A percentile compares a stretch with the other conserved stretches of the same genome.
phyloP scores from a whole-genome alignment of 2,888 invertebrate genomes.

The Dolomedes plantarius region DNA sequence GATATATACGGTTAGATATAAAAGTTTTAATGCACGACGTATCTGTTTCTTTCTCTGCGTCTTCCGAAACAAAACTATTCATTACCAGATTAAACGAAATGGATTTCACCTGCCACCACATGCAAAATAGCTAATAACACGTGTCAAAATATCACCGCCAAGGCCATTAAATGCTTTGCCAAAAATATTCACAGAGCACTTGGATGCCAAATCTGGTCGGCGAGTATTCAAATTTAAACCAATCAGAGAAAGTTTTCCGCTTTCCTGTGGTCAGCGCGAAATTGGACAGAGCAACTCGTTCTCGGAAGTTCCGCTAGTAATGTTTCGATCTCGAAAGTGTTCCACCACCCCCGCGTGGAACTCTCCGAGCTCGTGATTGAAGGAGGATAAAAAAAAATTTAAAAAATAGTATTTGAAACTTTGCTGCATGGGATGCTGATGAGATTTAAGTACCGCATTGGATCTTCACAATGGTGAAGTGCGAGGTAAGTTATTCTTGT shows the following conservation, averaged over 20 bases:
- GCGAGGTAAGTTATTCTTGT: background rate
- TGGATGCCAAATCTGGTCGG: background rate
- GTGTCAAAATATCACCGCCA: background rate
- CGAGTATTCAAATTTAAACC: background rate
- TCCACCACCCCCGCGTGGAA: background rate
- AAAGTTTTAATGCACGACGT: no score
- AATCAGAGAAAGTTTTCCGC: background rate
- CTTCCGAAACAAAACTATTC: no score
- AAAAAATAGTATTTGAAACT: background rate
- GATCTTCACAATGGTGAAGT: background rate
- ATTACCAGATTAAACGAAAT: no score
- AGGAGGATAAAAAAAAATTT: background rate
- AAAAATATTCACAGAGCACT: background rate
- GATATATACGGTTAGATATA: no score
- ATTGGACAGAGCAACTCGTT: background rate
- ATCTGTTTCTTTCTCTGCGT: no score
- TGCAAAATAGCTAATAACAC: no score
- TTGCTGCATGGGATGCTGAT: background rate
- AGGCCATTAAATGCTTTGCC: background rate
- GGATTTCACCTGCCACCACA: no score
- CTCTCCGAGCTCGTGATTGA: no score
- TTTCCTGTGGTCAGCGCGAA: slow-evolving; percentile 14
- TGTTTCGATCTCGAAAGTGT: background rate
- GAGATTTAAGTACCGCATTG: background rate
- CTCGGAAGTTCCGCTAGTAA: background rate